phyloP scores from a whole-genome alignment of 2,888 invertebrate species.

The Erebia epiphron region DNA sequence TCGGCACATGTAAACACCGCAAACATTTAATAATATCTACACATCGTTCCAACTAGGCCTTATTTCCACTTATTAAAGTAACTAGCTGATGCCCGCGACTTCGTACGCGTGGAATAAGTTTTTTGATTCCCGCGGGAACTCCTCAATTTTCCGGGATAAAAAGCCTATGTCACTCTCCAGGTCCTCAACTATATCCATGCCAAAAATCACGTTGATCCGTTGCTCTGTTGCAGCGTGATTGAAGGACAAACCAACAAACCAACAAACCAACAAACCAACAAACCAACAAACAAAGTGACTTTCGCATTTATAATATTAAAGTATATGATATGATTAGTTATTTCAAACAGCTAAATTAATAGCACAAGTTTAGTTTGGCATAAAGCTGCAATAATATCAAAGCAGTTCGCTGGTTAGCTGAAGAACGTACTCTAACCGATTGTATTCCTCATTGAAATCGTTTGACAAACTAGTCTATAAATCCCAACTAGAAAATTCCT shows the following conservation, averaged over 20 bases:
- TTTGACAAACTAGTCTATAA: constrained; percentile 69
- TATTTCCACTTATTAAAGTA: not conserved
- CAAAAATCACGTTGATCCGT: no score
- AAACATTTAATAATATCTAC: not conserved
- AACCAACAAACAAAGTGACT: no score
- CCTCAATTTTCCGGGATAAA: no score
- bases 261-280: no score
- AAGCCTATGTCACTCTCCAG: no score
- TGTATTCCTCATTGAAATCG: constrained; percentile 67
- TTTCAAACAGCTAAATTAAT: not conserved
- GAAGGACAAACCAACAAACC: no score
- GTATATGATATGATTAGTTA: not conserved
- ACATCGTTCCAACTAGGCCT: not conserved
- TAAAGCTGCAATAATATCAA: constrained; percentile 45
- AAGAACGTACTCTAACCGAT: constrained; percentile 74
- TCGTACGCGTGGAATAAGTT: no score
- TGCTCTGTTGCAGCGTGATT: no score
- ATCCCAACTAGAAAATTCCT: constrained; percentile 46
- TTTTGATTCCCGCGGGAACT: no score
- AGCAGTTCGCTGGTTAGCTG: constrained; percentile 51
- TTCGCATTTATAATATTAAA: no score
- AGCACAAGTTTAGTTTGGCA: not conserved
- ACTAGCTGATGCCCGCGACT: no score
- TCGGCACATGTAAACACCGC: not conserved
- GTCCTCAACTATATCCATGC: no score